A percentile compares a stretch with the other conserved stretches of the same genome.
These are phyloP conservation scores for Umimayanthus kanabou DNA, from an alignment of 92 coral and sea anemone genomes.

Conservation along the genomic window DNA sequence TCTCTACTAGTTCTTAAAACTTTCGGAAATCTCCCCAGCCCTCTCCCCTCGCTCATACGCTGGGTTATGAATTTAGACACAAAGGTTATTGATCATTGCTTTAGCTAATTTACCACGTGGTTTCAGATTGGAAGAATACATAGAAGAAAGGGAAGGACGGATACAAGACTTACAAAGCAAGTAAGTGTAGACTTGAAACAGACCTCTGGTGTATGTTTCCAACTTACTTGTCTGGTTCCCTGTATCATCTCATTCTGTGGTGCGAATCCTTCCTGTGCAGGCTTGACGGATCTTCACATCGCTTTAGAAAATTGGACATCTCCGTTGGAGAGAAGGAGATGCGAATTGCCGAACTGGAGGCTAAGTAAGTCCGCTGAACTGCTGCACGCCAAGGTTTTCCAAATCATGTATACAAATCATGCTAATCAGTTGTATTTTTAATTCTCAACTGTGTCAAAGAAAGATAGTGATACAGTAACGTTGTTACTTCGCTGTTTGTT, in stretches of 20 bases:
- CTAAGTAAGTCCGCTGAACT: slow-evolving; percentile 64
- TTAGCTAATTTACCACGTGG: not conserved
- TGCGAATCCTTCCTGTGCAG: slow-evolving; percentile 37
- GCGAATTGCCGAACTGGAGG: slow-evolving; percentile 87
- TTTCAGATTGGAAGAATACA: slow-evolving; percentile 77
- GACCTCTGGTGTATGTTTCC: not conserved
- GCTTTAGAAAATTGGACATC: slow-evolving; percentile 79
- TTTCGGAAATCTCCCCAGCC: not conserved
- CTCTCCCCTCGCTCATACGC: not conserved
- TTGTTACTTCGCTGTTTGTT: too few species aligned
- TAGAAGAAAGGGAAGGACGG: slow-evolving; percentile 77
- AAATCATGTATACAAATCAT: not conserved
- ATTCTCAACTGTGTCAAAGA: not conserved
- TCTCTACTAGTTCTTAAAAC: too few species aligned
- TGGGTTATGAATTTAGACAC: not conserved
- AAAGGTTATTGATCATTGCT: not conserved
- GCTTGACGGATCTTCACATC: slow-evolving; percentile 88
- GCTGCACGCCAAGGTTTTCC: not conserved
- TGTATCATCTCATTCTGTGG: not conserved
- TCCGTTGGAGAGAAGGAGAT: slow-evolving; percentile 90
- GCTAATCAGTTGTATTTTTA: not conserved
- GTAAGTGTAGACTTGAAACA: slow-evolving; percentile 46
- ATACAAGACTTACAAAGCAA: slow-evolving; percentile 76
- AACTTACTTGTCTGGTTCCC: not conserved
- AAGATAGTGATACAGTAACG: too few species aligned